Conservation (phyloP, 2,113 vertebrate species). For the Clinocottus analis region DNA sequence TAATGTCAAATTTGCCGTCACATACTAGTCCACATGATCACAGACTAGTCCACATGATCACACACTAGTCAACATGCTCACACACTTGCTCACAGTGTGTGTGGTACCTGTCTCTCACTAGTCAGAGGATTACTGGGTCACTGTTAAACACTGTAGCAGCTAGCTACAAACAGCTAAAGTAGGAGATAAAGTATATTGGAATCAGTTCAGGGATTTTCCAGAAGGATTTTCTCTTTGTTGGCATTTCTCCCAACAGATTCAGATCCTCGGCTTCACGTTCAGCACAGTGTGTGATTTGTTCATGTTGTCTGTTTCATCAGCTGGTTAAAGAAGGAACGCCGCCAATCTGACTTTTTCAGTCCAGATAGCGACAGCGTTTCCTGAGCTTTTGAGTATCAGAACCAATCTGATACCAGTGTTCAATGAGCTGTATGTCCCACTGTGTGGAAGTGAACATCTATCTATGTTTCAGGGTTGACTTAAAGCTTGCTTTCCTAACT, state of each 20-base stretch:
- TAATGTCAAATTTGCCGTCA: too few species aligned
- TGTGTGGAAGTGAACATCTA: too few species aligned
- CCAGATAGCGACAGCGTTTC: too few species aligned
- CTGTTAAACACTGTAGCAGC: neutral
- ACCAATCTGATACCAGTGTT: too few species aligned
- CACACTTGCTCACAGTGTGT: neutral
- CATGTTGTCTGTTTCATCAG: constrained; percentile 3
- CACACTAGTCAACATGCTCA: too few species aligned
- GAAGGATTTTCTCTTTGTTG: constrained; percentile 41
- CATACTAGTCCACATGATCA: too few species aligned
- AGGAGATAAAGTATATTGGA: neutral
- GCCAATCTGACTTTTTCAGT: neutral
- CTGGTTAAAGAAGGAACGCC: neutral
- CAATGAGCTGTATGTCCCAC: too few species aligned
- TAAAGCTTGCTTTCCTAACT: neutral
- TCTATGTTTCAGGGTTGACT: too few species aligned
- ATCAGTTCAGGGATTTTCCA: constrained; percentile 27
- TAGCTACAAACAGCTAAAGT: neutral
- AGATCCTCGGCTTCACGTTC: constrained; percentile 16
- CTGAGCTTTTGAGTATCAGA: too few species aligned
- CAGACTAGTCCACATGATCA: too few species aligned
- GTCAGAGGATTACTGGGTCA: neutral
- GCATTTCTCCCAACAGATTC: constrained; percentile 31
- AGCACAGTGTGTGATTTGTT: constrained; percentile 23
- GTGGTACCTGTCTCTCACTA: neutral